Base-by-base conservation (phyloP, 2,797 vertebrate species). In the Paguma larvata region DNA sequence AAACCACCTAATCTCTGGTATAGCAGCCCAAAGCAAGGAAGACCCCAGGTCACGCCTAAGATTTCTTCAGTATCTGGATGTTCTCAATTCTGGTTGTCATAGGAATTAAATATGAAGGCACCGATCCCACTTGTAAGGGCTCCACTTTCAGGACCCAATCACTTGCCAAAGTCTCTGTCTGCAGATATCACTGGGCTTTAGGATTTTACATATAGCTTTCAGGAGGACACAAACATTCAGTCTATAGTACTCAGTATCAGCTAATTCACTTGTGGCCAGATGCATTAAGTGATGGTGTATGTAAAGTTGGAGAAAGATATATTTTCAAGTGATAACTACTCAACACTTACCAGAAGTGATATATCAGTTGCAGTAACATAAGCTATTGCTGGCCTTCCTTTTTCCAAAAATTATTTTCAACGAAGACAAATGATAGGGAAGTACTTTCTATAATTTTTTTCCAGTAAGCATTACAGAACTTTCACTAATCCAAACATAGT, bases 331-430 rank as follows among this genome's bases (percentile, higher is more conserved):
- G 87, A 80, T 68, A 88, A 80, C 23, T 85, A 59, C 44, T 41
- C 46, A 88, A 38, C 59, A 51, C 27, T 85, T 73, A 70, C 9
- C 6, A 15, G 23, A 51, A 79, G 32, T 91, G 23, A 46, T 32
- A 67, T 70, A 68, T 95, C 77, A 85, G 21, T 85, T 86, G 14
- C 53, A 68, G 48, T 44, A 84, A 72, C 21, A 1, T 59, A 77
- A 0, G 0, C 12, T 46, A 70, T 92, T 34, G 19, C 34, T 70
- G 34, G 41, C 23, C 65, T 80, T 96, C 2, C 13, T 79, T 89
- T 80, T 30, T 59, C 30, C 34, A 68, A 93, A 89, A 82, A n/a
- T 78, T 82, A 46, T 75, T 85, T 95, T 89, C 34, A 84, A n/a
- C 41, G 23, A 83, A 65, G 41, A 96, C 27, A 89, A 77, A 59